phyloP scores from a whole-genome alignment of 2,113 vertebrate genomes.

The Tor tambroides region DNA sequence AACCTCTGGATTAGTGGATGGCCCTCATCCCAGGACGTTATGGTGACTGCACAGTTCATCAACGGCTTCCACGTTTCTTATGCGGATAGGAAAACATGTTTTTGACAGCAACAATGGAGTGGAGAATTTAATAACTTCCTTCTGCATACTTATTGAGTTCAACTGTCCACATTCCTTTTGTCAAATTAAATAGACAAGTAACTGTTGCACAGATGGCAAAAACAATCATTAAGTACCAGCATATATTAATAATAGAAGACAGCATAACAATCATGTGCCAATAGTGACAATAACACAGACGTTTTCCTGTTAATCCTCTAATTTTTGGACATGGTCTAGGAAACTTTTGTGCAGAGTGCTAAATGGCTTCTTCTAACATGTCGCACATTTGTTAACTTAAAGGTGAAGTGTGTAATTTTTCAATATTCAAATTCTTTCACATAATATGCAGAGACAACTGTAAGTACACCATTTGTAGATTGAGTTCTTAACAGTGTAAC shows the following conservation, averaged over 20 bases:
- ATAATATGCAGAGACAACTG: background rate
- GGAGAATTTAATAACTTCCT: slow-evolving; percentile 26
- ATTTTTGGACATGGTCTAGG: background rate
- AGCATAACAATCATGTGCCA: background rate
- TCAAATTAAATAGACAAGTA: background rate
- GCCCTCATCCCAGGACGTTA: slow-evolving; percentile 33
- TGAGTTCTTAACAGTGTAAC: background rate
- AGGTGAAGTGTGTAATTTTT: background rate
- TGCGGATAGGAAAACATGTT: slow-evolving; percentile 13
- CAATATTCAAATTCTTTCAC: background rate
- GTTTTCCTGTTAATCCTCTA: background rate
- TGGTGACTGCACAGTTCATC: slow-evolving; percentile 16
- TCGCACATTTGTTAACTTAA: background rate
- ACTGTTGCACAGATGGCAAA: background rate
- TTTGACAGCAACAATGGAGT: background rate
- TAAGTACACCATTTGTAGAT: background rate
- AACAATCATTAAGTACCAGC: background rate
- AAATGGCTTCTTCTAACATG: background rate
- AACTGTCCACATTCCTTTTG: background rate
- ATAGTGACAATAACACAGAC: background rate
- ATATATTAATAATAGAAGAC: background rate
- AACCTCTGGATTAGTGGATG: slow-evolving; percentile 30
- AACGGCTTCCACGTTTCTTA: background rate
- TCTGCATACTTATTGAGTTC: background rate
- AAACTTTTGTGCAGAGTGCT: background rate